These are phyloP conservation scores for Petrocephalus schoutedeni DNA, from an alignment of 2,797 vertebrate species.

Conservation along the genomic window DNA sequence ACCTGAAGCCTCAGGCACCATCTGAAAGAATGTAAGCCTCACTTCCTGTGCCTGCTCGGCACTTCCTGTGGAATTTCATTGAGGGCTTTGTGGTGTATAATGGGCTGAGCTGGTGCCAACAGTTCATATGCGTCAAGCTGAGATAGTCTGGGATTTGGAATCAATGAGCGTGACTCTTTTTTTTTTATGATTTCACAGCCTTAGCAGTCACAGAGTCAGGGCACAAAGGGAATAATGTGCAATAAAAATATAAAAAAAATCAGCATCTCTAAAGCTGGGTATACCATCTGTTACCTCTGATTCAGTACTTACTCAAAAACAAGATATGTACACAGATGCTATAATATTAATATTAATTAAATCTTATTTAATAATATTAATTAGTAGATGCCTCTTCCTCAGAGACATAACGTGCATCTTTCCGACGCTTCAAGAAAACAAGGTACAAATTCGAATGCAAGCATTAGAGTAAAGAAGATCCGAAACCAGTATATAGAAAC, in stretches of 20 bases:
- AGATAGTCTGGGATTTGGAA: constrained; percentile 3
- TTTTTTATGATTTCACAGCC: background rate
- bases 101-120: background rate
- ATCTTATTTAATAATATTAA: background rate
- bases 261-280: background rate
- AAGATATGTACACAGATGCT: background rate
- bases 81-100: background rate
- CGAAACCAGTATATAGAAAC: background rate
- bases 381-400: background rate
- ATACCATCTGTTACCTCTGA: background rate
- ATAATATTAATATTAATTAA: background rate
- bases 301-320: background rate
- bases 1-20: background rate
- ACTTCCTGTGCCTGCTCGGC: background rate
- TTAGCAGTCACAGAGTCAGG: background rate
- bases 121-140: background rate
- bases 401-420: background rate
- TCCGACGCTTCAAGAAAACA: background rate
- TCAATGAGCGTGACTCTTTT: background rate
- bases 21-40: background rate
- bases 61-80: background rate
- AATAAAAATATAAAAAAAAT: background rate
- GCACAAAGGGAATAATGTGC: background rate
- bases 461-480: background rate
- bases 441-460: background rate